Conservation (phyloP, 2,888 invertebrate species). For the Vesta saturnalis region DNA sequence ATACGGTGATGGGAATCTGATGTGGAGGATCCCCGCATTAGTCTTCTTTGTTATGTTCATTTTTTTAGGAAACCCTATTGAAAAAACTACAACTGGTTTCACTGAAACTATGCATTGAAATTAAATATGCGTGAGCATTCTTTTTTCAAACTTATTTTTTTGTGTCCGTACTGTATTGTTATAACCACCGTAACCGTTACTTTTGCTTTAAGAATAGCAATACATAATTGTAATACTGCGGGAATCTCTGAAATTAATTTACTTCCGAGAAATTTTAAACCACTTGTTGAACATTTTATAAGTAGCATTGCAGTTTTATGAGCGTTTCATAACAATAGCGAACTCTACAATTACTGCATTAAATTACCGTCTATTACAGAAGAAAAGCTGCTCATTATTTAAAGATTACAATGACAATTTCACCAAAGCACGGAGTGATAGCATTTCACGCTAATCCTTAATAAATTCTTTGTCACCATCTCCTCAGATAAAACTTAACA, state of each 20-base stretch:
- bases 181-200: constrained; percentile 28
- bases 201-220: constrained; percentile 20
- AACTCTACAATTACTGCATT: constrained; percentile 40
- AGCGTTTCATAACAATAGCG: constrained; percentile 47
- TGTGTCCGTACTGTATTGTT: constrained; percentile 22
- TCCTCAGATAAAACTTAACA: constrained; percentile 5
- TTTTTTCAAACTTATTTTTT: constrained; percentile 25
- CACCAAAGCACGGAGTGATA: constrained; percentile 32
- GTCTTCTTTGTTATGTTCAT: constrained; percentile 36
- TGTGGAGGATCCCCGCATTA: constrained; percentile 41
- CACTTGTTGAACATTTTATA: constrained; percentile 48
- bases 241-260: constrained; percentile 34
- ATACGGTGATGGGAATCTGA: constrained; percentile 44
- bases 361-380: constrained; percentile 46
- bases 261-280: constrained; percentile 44
- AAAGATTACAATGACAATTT: constrained; percentile 52
- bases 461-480: constrained; percentile 35
- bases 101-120: constrained; percentile 46
- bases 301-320: constrained; percentile 45
- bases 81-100: constrained; percentile 44
- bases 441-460: constrained; percentile 46
- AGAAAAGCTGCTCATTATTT: constrained; percentile 51
- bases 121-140: constrained; percentile 44
- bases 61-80: constrained; percentile 37
- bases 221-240: constrained; percentile 19